Conservation (phyloP, 2,113 vertebrate genomes). For the Corythornis vintsioides region DNA sequence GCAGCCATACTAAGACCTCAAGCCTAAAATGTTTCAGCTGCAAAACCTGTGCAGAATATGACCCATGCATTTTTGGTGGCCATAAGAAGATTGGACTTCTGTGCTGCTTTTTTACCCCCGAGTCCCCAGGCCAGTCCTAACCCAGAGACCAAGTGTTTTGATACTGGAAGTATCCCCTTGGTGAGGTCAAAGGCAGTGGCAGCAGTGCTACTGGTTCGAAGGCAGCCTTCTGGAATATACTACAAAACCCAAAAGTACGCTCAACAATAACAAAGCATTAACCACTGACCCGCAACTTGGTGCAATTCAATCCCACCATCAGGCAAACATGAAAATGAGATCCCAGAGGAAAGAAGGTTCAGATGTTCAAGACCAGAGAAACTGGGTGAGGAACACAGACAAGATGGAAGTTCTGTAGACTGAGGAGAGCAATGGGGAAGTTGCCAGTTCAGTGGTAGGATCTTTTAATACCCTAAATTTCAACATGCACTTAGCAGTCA, state of each 20-base stretch:
- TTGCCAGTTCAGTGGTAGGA: neutral
- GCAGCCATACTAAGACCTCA: conserved; percentile 41
- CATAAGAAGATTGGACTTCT: neutral
- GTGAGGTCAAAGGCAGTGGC: conserved; percentile 60
- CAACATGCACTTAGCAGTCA: neutral
- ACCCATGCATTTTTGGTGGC: neutral
- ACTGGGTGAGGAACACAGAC: neutral
- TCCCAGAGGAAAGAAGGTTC: conserved; percentile 65
- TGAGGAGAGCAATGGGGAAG: neutral
- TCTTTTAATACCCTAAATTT: conserved; percentile 20
- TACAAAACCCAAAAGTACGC: conserved; percentile 60
- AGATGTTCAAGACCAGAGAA: conserved; percentile 38
- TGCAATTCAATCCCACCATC: conserved; percentile 74
- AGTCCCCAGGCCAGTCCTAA: conserved; percentile 19
- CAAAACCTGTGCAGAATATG: conserved; percentile 34
- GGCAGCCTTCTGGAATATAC: conserved; percentile 57
- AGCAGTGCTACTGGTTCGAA: conserved; percentile 35
- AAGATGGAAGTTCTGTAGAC: conserved; percentile 2
- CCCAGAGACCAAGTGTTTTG: conserved; percentile 48
- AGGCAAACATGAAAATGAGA: conserved; percentile 72
- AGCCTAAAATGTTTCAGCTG: conserved; percentile 43
- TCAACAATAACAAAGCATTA: conserved; percentile 77
- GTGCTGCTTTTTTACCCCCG: neutral
- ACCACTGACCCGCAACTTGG: conserved; percentile 64
- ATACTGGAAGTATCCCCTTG: conserved; percentile 38